Conservation (phyloP, 2,888 invertebrate genomes). For the Drosophila buzzatii region DNA sequence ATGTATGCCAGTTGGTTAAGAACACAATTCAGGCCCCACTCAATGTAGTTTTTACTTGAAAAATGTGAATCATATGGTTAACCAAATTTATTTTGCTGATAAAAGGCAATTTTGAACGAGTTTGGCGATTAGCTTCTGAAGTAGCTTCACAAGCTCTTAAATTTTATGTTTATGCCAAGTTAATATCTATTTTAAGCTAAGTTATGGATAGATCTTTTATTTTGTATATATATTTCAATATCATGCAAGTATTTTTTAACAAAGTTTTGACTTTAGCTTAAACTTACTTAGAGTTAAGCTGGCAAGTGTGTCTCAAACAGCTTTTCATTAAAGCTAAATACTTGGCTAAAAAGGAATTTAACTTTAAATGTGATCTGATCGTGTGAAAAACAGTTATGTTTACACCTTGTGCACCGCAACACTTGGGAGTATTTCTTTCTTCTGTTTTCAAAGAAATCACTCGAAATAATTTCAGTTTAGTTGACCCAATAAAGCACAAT, state of each 20-base stretch:
- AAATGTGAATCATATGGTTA: background rate
- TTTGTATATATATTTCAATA: too few species aligned
- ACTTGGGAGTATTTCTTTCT: background rate
- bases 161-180: background rate
- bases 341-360: background rate
- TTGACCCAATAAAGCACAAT: conserved; percentile 62
- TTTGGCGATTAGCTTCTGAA: background rate
- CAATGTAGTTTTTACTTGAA: background rate
- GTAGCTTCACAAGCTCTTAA: background rate
- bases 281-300: too few species aligned
- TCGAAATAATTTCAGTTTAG: conserved; percentile 14
- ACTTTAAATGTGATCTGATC: background rate
- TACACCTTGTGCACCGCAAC: background rate
- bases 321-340: background rate
- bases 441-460: conserved; percentile 19
- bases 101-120: background rate
- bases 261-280: too few species aligned
- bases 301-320: background rate
- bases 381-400: conserved; percentile 17
- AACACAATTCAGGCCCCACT: background rate
- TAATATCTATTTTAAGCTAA: too few species aligned
- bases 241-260: too few species aligned
- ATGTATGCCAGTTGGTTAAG: background rate
- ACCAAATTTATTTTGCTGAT: background rate
- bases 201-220: too few species aligned